Conservation (phyloP, 2,113 vertebrate genomes). For the Pimephales promelas region DNA sequence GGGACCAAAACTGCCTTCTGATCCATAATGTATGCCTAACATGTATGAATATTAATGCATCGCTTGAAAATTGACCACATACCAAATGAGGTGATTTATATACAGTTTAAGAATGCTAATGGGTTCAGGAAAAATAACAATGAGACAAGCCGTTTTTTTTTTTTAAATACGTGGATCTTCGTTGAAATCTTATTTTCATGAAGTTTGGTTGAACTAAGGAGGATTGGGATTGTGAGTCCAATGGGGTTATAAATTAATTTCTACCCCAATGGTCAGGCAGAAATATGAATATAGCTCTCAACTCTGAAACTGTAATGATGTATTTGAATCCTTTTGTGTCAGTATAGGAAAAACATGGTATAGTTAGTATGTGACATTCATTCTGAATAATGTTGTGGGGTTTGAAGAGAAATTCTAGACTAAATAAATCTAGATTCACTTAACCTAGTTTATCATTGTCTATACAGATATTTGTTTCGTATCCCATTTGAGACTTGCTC, state of each 20-base stretch:
- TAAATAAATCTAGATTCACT: not conserved
- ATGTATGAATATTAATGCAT: slow-evolving; percentile 3
- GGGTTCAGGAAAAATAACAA: not conserved
- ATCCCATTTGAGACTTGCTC: slow-evolving; percentile 33
- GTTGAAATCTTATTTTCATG: not conserved
- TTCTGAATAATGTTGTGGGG: too few species aligned
- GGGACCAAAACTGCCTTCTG: not conserved
- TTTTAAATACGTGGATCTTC: not conserved
- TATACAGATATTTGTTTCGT: not conserved
- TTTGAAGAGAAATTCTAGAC: not conserved
- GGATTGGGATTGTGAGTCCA: slow-evolving; percentile 1
- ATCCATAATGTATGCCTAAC: not conserved
- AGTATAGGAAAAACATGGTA: not conserved
- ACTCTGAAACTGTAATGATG: not conserved
- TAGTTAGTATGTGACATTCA: too few species aligned
- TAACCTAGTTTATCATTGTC: not conserved
- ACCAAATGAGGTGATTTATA: not conserved
- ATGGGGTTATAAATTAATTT: not conserved
- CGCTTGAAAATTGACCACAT: not conserved
- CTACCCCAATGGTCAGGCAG: not conserved
- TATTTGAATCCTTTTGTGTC: not conserved
- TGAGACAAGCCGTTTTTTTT: not conserved
- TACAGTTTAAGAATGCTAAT: slow-evolving; percentile 1
- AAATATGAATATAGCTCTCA: not conserved
- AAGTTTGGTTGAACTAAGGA: slow-evolving; percentile 33